phyloP scores from a whole-genome alignment of 1,140 invertebrate genomes.

The Calosoma granatense region DNA sequence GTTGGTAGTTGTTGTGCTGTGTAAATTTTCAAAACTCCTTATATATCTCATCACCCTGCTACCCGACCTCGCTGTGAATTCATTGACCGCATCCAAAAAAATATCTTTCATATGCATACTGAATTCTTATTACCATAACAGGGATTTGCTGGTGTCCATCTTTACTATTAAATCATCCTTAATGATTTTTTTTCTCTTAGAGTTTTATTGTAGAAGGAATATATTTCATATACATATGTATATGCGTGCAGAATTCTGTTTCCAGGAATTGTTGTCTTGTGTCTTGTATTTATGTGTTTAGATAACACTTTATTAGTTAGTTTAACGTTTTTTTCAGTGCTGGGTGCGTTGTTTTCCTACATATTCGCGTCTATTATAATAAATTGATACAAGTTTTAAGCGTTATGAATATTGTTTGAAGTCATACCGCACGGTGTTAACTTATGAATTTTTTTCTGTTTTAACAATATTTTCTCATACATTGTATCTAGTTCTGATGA shows the following conservation, averaged over 20 bases:
- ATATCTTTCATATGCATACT: background rate
- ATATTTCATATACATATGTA: background rate
- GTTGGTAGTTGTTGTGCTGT: background rate
- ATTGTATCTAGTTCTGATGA: too few species aligned
- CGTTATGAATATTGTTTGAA: background rate
- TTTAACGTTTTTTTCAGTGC: background rate
- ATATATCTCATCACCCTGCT: background rate
- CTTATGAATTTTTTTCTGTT: too few species aligned
- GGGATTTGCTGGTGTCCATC: background rate
- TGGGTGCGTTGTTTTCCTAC: background rate
- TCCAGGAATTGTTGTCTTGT: background rate
- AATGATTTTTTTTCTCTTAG: background rate
- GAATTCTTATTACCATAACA: background rate
- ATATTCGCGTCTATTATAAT: background rate
- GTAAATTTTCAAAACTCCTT: background rate
- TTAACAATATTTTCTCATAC: too few species aligned
- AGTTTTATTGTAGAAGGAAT: background rate
- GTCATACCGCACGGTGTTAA: background rate
- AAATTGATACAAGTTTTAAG: background rate
- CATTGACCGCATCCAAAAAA: background rate
- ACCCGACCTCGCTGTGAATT: background rate
- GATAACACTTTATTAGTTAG: background rate
- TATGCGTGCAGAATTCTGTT: background rate
- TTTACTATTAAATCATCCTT: conserved; percentile 2
- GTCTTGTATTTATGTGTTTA: background rate